A percentile compares a stretch with the other conserved stretches of the same genome.
phyloP scores from a whole-genome alignment of 1,140 invertebrate species.

The Cherax destructor region DNA sequence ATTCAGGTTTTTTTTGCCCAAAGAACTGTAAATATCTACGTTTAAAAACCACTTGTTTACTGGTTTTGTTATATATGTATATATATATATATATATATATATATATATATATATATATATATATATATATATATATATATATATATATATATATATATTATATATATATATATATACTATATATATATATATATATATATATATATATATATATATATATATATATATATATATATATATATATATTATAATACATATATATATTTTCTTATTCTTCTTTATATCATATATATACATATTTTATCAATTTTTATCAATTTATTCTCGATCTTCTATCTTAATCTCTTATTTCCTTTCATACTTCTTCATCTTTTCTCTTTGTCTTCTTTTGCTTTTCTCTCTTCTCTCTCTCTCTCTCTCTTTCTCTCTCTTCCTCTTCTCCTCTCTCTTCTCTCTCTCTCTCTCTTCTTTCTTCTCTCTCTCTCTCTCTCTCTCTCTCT shows the following conservation, averaged over 20 bases:
- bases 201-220: too few relatives aligned
- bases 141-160: slow-evolving; percentile 28
- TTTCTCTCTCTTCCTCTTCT: too few relatives aligned
- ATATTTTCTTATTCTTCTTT: too few relatives aligned
- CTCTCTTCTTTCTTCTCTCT: too few relatives aligned
- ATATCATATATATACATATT: too few relatives aligned
- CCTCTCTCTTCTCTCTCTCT: too few relatives aligned
- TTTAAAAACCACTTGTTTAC: not conserved
- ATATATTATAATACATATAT: not conserved
- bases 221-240: not conserved
- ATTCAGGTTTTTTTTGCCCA: not conserved
- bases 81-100: not conserved
- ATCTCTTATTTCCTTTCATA: not conserved
- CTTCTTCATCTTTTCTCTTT: not conserved
- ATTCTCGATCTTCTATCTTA: too few relatives aligned
- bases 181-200: slow-evolving; percentile 8
- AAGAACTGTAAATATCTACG: not conserved
- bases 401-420: not conserved
- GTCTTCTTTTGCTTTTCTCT: not conserved
- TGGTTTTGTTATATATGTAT: not conserved
- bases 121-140: slow-evolving; percentile 23
- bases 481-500: too few relatives aligned
- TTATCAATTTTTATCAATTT: too few relatives aligned
- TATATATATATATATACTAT: not conserved
- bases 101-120: slow-evolving; percentile 25